Conservation (phyloP, 2,113 vertebrate genomes). For the Sander lucioperca region DNA sequence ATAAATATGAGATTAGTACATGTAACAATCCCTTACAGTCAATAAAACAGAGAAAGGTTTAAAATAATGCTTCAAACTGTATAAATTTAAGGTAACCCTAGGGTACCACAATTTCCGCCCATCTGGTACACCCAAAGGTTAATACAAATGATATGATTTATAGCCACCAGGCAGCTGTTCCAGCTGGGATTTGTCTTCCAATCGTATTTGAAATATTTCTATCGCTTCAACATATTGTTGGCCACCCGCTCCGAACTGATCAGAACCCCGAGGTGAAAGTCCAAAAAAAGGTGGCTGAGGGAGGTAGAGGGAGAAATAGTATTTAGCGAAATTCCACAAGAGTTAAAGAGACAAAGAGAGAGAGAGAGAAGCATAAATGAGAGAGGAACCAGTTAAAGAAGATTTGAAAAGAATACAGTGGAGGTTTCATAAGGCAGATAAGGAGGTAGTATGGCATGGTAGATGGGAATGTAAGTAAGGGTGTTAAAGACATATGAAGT, state of each 20-base stretch:
- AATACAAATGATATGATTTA: constrained; percentile 30
- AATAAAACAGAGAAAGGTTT: constrained; percentile 8
- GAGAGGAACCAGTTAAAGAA: neutral
- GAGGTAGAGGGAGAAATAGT: neutral
- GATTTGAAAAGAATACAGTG: neutral
- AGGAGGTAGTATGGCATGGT: neutral
- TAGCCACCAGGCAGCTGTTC: constrained; percentile 16
- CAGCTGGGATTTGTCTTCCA: constrained; percentile 25
- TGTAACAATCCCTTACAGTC: neutral
- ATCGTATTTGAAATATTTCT: constrained; percentile 5
- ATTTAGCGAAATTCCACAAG: neutral
- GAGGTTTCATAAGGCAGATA: neutral
- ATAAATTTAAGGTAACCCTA: neutral
- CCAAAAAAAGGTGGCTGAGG: neutral
- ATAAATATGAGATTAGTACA: constrained; percentile 13
- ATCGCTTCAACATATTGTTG: constrained; percentile 11
- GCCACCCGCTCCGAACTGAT: neutral
- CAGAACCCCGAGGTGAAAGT: neutral
- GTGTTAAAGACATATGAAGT: neutral
- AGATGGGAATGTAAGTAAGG: neutral
- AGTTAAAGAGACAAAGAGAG: neutral
- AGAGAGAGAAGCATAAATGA: neutral
- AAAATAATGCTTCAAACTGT: neutral
- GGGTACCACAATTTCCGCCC: constrained; percentile 2
- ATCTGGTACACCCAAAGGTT: constrained; percentile 3